Conservation (phyloP, 2,888 invertebrate species). For the Drosophila borborema region DNA sequence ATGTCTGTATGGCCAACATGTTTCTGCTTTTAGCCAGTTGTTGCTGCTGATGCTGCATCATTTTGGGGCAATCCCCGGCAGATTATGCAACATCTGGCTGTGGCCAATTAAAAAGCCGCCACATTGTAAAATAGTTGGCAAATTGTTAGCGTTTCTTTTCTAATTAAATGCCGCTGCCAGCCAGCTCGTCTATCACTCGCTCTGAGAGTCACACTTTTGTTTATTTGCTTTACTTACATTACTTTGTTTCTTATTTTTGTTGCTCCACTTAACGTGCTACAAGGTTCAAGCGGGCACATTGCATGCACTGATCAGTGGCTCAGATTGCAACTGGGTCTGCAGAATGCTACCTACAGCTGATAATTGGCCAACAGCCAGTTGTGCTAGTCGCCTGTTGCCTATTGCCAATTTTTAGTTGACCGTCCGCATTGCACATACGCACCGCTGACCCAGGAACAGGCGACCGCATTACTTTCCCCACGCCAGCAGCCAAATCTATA, state of each 20-base stretch:
- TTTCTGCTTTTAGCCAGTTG: conserved; percentile 50
- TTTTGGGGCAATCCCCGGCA: conserved; percentile 41
- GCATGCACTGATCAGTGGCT: conserved; percentile 61
- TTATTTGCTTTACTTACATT: neutral
- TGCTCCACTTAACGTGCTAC: conserved; percentile 59
- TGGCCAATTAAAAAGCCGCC: conserved; percentile 53
- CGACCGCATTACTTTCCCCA: conserved; percentile 63
- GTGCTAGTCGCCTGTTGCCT: conserved; percentile 17
- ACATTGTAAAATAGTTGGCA: conserved; percentile 46
- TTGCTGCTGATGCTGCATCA: conserved; percentile 35
- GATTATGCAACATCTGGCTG: conserved; percentile 46
- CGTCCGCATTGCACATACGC: conserved; percentile 64
- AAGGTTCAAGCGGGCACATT: conserved; percentile 40
- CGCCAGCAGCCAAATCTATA: conserved; percentile 13
- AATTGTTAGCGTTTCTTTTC: conserved; percentile 33
- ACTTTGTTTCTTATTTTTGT: neutral
- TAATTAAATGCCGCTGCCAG: conserved; percentile 45
- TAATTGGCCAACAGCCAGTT: conserved; percentile 46
- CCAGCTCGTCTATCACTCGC: conserved; percentile 1
- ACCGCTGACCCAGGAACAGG: conserved; percentile 59
- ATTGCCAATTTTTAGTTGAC: conserved; percentile 10
- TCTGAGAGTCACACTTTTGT: neutral
- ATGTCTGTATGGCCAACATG: conserved; percentile 43
- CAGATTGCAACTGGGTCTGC: conserved; percentile 39
- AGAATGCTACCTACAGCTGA: conserved; percentile 46